phyloP scores from a whole-genome alignment of 2,113 vertebrate genomes.

The Aspiorhynchus laticeps region DNA sequence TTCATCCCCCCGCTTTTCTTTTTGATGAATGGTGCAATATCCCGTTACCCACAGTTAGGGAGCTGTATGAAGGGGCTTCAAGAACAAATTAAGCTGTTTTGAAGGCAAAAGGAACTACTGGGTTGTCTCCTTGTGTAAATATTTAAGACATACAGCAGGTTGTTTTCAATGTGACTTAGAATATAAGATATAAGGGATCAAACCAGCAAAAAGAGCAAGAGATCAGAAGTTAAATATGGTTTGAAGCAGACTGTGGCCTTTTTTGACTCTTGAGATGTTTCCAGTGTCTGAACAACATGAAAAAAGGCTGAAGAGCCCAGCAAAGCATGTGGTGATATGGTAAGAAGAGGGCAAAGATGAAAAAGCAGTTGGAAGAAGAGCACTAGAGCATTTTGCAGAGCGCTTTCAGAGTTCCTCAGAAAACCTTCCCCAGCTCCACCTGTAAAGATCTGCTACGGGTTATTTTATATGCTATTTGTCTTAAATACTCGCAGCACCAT shows the following conservation, averaged over 20 bases:
- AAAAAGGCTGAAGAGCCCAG: neutral
- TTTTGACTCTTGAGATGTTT: neutral
- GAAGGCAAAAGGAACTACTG: no score
- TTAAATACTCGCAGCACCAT: no score
- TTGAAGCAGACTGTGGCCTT: neutral
- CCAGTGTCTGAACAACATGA: neutral
- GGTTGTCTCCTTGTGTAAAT: neutral
- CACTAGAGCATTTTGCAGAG: no score
- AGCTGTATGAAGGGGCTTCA: neutral
- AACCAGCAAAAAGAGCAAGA: neutral
- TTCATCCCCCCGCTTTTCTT: neutral
- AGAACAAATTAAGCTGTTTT: neutral
- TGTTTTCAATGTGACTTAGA: neutral
- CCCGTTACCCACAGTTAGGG: neutral
- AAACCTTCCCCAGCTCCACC: no score
- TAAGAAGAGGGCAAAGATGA: neutral
- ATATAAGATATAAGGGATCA: neutral
- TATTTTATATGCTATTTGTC: no score
- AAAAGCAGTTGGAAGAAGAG: neutral
- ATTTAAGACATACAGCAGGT: neutral
- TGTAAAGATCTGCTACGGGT: no score
- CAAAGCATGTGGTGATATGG: neutral
- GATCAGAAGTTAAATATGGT: neutral
- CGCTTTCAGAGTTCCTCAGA: no score
- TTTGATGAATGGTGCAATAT: conserved; percentile 19